These are phyloP conservation scores for Gadus chalcogrammus DNA, from an alignment of 2,113 vertebrate genomes.

Conservation along the genomic window DNA sequence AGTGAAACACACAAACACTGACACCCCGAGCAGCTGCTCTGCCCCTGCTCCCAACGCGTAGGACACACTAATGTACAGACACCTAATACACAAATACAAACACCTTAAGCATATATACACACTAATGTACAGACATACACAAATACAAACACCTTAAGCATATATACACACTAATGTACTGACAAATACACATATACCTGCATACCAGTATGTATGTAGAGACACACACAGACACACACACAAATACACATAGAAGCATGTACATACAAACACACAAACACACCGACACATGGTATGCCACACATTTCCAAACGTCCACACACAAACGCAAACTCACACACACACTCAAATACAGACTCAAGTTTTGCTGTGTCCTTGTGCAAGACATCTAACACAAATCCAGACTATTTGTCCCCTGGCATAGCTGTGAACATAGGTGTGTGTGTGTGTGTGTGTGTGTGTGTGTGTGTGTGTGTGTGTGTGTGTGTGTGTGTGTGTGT, in stretches of 20 bases:
- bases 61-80: constrained; percentile 3
- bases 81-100: constrained; percentile 3
- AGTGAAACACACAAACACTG: constrained; percentile 16
- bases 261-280: background rate
- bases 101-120: background rate
- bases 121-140: background rate
- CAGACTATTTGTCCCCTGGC: no score
- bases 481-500: no score
- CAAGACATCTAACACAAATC: no score
- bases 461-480: no score
- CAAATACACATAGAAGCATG: no score
- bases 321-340: background rate
- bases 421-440: background rate
- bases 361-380: no score
- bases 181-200: no score
- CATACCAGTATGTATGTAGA: no score
- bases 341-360: background rate
- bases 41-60: background rate
- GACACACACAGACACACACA: no score
- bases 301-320: no score
- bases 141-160: background rate
- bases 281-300: no score
- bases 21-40: constrained; percentile 1
- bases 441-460: no score
- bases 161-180: background rate